Evolutionary conservation across 2,797 vertebrate genomes (phyloP), one percentile per base, ranked within the genome.

Genomic region (Brachyalestes nurse): DNA sequence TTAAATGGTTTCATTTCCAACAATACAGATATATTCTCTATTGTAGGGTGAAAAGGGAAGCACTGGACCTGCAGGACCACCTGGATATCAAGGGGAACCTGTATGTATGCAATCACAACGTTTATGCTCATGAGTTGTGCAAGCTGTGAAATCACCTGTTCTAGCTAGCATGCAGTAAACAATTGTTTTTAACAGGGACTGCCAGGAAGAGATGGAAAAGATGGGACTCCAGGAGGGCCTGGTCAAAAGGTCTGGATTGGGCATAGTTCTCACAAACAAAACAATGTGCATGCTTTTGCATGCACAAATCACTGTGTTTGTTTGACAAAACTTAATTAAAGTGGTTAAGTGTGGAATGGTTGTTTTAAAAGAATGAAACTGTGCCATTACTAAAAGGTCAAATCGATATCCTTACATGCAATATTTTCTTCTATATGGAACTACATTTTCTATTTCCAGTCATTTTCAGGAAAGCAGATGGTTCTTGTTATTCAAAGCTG

Each of bases 31-130:
- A 67, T 75, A 5, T 65, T 55, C 16, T 77, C 79, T 82, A 86
- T 87, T 87, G 83, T 86, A 99, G 97, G 98, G 98, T 78, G 93
- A 93, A 86, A 98, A 97, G 82, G 97, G 98, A 86, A 95, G 92
- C 76, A 90, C 89, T 45, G 97, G 98, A 83, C 93, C 89, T 85
- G 67, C 67, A 13, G 97, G 98, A 21, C 92, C 94, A 87, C 88
- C 92, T 72, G 98, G 97, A 87, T 93, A 95, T 88, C 94, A 91
- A 88, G 97, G 97, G 72, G 83, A 88, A 87, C 86, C 92, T 58
- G 98, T 99, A 95, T 87, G 97, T 93, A 92, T 85, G 79, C 4
- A 64, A 0, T 82, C 76, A 13, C 28, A 9, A 21, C 10, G 42
- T 75, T 75, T 77, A 12, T 75, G 4, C 38, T 21, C 14, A 47